phyloP scores from a whole-genome alignment of 2,888 invertebrate genomes.

The Rotaria socialis region DNA sequence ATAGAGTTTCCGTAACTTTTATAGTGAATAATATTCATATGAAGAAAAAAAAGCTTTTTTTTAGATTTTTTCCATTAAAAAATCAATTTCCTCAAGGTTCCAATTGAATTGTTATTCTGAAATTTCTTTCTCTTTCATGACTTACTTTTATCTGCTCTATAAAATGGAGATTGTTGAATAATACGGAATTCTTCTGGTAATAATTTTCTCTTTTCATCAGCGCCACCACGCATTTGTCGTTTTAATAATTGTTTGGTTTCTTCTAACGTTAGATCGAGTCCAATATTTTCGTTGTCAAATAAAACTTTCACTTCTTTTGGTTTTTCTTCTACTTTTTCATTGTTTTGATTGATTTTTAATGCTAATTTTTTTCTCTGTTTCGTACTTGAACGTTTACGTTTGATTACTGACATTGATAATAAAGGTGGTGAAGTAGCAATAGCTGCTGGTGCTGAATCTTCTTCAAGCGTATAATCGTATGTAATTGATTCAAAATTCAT shows the following conservation, averaged over 20 bases:
- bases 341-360: not conserved
- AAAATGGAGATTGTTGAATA: not conserved
- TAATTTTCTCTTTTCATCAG: not conserved
- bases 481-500: constrained; percentile 44
- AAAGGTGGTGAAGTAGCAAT: not conserved
- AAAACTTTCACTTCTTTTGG: not conserved
- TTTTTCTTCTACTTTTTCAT: not conserved
- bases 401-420: too few species aligned
- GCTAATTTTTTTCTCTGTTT: not conserved
- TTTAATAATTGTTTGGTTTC: constrained; percentile 22
- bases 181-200: constrained; percentile 11
- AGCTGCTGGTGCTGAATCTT: not conserved
- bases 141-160: not conserved
- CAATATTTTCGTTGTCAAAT: not conserved
- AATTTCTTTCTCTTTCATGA: not conserved
- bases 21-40: too few species aligned
- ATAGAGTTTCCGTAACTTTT: too few species aligned
- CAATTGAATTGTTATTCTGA: too few species aligned
- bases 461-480: constrained; percentile 41
- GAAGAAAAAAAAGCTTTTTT: too few species aligned
- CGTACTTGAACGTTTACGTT: not conserved
- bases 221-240: not conserved
- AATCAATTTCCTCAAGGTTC: too few species aligned
- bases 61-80: too few species aligned
- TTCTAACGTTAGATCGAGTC: not conserved